A percentile compares a stretch with the other conserved stretches of the same genome.
Conservation (phyloP, 2,888 invertebrate species). For the Crepidodera aurea region DNA sequence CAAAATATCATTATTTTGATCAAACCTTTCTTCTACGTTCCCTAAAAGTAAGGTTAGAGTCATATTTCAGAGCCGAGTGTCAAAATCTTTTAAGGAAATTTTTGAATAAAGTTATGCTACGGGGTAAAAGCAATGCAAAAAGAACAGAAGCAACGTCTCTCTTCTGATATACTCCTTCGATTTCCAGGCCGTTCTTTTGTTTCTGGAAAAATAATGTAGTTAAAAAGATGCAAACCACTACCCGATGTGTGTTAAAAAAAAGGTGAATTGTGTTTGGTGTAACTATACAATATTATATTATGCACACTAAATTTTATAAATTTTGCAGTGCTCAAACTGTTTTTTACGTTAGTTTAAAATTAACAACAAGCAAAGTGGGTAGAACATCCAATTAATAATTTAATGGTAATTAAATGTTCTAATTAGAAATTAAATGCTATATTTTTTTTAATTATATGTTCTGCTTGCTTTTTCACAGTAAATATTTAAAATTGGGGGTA, state of each 20-base stretch:
- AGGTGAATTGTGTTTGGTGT: slow-evolving; percentile 40
- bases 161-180: slow-evolving; percentile 30
- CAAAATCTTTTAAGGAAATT: slow-evolving; percentile 25
- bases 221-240: slow-evolving; percentile 51
- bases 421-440: too few relatives aligned
- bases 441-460: too few relatives aligned
- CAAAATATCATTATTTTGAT: not conserved
- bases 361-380: too few relatives aligned
- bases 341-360: too few relatives aligned
- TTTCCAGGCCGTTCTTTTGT: slow-evolving; percentile 24
- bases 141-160: slow-evolving; percentile 36
- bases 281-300: slow-evolving; percentile 27
- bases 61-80: slow-evolving; percentile 1
- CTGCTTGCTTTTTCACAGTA: too few relatives aligned
- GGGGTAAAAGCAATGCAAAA: slow-evolving; percentile 38
- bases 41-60: slow-evolving; percentile 1
- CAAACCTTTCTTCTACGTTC: too few relatives aligned
- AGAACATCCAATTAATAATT: too few relatives aligned
- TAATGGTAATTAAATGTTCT: too few relatives aligned
- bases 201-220: slow-evolving; percentile 43
- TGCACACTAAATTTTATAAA: slow-evolving; percentile 30
- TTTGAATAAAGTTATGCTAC: slow-evolving; percentile 36
- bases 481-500: too few relatives aligned
- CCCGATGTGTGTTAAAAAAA: slow-evolving; percentile 46
- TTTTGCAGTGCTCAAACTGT: too few relatives aligned